These are phyloP conservation scores for Lichenostomus cassidix DNA, from an alignment of 2,113 vertebrate genomes.

Conservation along the genomic window DNA sequence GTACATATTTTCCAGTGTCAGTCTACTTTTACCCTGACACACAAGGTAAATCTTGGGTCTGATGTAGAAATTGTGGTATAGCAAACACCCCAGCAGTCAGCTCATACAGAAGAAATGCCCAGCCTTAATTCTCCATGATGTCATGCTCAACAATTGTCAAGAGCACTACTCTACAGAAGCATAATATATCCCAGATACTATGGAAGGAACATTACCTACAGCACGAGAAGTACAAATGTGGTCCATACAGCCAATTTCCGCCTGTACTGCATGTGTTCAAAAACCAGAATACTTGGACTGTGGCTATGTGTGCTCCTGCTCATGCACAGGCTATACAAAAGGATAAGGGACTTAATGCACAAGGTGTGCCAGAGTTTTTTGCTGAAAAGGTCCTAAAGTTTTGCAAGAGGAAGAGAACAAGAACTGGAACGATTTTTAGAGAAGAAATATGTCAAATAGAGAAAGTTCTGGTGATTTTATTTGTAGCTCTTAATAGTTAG, in stretches of 20 bases:
- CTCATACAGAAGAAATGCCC: background rate
- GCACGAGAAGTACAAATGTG: background rate
- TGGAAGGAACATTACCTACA: background rate
- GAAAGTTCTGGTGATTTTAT: constrained; percentile 6
- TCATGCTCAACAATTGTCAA: background rate
- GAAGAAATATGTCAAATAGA: background rate
- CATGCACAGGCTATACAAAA: background rate
- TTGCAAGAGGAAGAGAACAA: background rate
- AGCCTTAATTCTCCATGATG: background rate
- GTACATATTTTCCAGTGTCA: background rate
- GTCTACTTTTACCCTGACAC: background rate
- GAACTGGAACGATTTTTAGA: background rate
- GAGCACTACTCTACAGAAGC: background rate
- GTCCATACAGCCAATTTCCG: background rate
- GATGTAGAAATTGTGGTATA: background rate
- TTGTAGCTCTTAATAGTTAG: constrained; percentile 2
- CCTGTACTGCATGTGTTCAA: background rate
- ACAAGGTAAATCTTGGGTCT: background rate
- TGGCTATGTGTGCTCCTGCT: background rate
- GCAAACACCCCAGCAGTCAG: background rate
- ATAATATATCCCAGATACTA: background rate
- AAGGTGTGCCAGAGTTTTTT: background rate
- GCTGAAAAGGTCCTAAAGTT: background rate
- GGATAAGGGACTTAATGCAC: background rate
- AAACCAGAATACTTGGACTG: background rate